Evolutionary conservation across 2,888 invertebrate genomes (phyloP).

Genomic region (Acrobasis repandana): DNA sequence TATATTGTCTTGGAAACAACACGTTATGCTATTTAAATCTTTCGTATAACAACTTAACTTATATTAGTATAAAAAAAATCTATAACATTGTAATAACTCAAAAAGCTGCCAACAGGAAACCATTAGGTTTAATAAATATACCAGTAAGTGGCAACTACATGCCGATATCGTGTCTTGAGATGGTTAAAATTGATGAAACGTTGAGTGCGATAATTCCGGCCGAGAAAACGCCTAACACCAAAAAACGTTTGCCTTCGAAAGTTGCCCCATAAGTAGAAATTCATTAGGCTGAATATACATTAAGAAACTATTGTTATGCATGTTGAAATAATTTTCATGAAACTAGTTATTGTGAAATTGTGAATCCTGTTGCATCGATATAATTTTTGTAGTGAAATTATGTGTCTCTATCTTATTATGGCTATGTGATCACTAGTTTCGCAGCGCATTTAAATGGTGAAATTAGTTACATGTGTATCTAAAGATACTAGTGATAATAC

Average conservation of each 20-base stretch:
- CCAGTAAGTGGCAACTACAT: conserved; percentile 57
- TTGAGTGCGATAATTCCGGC: conserved; percentile 31
- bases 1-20: conserved; percentile 55
- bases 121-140: conserved; percentile 54
- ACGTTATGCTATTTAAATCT: conserved; percentile 53
- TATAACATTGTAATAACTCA: conserved; percentile 47
- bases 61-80: conserved; percentile 46
- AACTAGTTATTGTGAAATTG: too few species aligned
- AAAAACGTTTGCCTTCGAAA: not conserved
- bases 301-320: too few species aligned
- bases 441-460: too few species aligned
- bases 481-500: too few species aligned
- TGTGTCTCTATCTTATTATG: too few species aligned
- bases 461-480: too few species aligned
- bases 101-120: conserved; percentile 40
- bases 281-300: too few species aligned
- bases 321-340: too few species aligned
- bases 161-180: conserved; percentile 50
- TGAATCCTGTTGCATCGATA: too few species aligned
- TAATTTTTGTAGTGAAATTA: too few species aligned
- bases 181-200: conserved; percentile 43
- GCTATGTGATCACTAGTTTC: too few species aligned
- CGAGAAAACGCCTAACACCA: not conserved
- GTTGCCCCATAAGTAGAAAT: not conserved
- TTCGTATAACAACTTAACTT: conserved; percentile 55